These are phyloP conservation scores for Erinaceus europaeus DNA, from an alignment of 2,113 vertebrate genomes.

Conservation along the genomic window DNA sequence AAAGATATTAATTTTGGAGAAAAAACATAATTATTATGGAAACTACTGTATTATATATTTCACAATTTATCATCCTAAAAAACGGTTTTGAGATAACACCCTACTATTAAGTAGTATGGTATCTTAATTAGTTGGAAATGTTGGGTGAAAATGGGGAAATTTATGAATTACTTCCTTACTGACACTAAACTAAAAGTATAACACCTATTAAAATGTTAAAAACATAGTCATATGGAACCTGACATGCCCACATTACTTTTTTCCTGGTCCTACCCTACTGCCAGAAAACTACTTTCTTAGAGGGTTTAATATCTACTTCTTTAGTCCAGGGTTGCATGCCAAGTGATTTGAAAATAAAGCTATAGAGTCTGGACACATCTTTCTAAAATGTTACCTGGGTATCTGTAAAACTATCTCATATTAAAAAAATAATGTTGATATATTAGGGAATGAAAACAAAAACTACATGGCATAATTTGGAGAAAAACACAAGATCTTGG, in stretches of 20 bases:
- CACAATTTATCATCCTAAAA: not conserved
- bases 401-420: not conserved
- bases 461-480: not conserved
- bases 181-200: not conserved
- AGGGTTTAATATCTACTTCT: not conserved
- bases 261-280: not conserved
- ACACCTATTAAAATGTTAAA: not conserved
- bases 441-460: not conserved
- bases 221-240: not conserved
- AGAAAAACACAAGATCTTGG: not conserved
- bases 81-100: not conserved
- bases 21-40: not conserved
- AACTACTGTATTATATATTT: not conserved
- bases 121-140: not conserved
- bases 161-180: not conserved
- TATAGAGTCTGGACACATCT: not conserved
- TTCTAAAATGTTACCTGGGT: not conserved
- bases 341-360: not conserved
- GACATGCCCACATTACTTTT: not conserved
- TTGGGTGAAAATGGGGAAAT: not conserved
- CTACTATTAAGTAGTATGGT: not conserved
- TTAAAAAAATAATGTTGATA: not conserved
- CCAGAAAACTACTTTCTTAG: not conserved
- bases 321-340: not conserved
- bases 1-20: not conserved